Base-by-base conservation (phyloP, 2,113 vertebrate genomes). In the Microcebus lehilahytsara region DNA sequence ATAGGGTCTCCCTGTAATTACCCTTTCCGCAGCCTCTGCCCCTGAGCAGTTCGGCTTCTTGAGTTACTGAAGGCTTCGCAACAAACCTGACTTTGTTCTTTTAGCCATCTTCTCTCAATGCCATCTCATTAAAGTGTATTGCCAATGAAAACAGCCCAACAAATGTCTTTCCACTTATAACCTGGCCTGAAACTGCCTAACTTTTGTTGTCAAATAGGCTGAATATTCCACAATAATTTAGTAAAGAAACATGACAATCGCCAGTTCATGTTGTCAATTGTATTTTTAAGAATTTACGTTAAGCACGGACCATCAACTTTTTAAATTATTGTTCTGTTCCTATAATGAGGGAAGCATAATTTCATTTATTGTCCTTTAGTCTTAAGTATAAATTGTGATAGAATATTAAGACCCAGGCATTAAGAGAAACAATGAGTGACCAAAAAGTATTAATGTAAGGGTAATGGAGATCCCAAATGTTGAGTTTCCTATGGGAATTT, bases 21-120 rank as follows among this genome's bases (percentile, higher is more conserved):
- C 97, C 98, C 98, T 98, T 98, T 98, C 98, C 12, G 8, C 95
- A 92, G 93, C 77, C 77, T 89, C 97, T 98, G 97, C 97, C 98
- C 96, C 97, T 58, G 78, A 98, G 98, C 98, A 88, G 95, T 27
- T 0, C 25, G 67, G 92, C 98, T 98, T 98, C 98, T 98, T 98
- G 98, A 98, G 98, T 99, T 98, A 98, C 98, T 94, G 97, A 96
- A 97, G 97, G 94, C 96, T 87, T 89, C 95, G 67, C 97, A 97
- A 98, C 98, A 98, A 98, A 97, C 95, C 98, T 97, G 96, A 98
- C 98, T 98, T 98, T 98, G 98, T 98, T 98, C 98, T 98, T 94
- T 92, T 95, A 97, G 96, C 95, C 96, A 98, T 96, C 97, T 98
- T 93, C 96, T 98, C 97, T 98, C 98, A 84, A 53, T 98, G 95